Base-by-base conservation (phyloP, 1,140 invertebrate species). In the Pectinophora gossypiella region DNA sequence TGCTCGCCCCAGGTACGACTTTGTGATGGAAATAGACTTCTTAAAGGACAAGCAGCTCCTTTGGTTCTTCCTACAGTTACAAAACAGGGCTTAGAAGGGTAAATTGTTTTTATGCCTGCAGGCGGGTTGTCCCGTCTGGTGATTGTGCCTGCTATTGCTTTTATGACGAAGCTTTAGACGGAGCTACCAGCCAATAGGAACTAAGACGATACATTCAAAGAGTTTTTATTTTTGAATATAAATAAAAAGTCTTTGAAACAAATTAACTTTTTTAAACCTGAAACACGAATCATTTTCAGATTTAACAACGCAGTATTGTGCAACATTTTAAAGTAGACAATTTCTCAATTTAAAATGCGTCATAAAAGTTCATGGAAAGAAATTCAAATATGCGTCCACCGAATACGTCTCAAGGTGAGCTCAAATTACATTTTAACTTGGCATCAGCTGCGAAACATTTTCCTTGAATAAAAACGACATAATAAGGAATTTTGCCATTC, bases 101-200 rank as follows among this genome's bases (percentile, higher is more conserved):
- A 76, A 76, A 76, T 76, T 76, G 71, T 74, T 76, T 76, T 76
- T 76, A 58, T 74, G 64, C 71, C 73, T 57, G 43, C 40, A 59
- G 66, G 73, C 61, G 56, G 48, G 64, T 69, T 57, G 49, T n/a
- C 54, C 36, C 36, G 36, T 40, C 36, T 40, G 16, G 36, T 40
- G 7, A 15, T 16, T 16, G 36, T 2, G 36, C 15, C 10, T 32
- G 27, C 27, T 32, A 32, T 32, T n/a, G 7, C 27, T 32, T 1
- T 32, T 32, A 32, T 32, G 27, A n/a, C 27, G n/a, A n/a, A n/a
- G n/a, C n/a, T n/a, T n/a, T n/a, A n/a, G n/a, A n/a, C n/a, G n/a
- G n/a, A n/a, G n/a, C n/a, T n/a, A n/a, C n/a, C n/a, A n/a, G n/a
- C n/a, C n/a, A n/a, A n/a, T n/a, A n/a, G n/a, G n/a, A n/a, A n/a